Base-by-base conservation (phyloP, 2,888 invertebrate species). In the Lacanobia wlatinum region DNA sequence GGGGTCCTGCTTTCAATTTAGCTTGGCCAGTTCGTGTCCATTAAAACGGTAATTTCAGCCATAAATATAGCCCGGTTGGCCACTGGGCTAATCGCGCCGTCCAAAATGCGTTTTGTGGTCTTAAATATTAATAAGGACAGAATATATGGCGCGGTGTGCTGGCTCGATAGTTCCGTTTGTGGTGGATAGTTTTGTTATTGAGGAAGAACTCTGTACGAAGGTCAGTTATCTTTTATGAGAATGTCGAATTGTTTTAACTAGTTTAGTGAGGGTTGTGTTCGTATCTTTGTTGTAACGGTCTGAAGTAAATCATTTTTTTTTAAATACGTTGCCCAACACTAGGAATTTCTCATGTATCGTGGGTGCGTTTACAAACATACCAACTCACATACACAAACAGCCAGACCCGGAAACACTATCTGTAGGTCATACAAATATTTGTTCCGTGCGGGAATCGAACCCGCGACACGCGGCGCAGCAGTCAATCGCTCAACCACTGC, bases 31-130 rank as follows among this genome's bases (percentile, higher is more conserved):
- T 87, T 86, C 83, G 82, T 85, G 86, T 88, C 87, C 84, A 90
- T 89, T 89, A 89, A 87, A 87, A 84, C 87, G 86, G 84, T 89
- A 90, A 90, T 90, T 90, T 89, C 40, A 79, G 66, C 84, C 73
- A 88, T 90, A 91, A 91, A 90, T 90, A 90, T 78, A 72, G 77
- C 76, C 76, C 63, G 70, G 82, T 79, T 80, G 80, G 84, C 82
- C 82, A 76, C 80, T 80, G 76, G 76, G 84, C 87, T 90, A 89
- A 90, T 88, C 89, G 89, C 66, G 65, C 78, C 82, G 80, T 76
- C 77, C 83, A 75, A 84, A 88, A 82, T 87, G 85, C 85, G 85
- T 80, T 84, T 84, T 85, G 80, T 73, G 82, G 87, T 70, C 86
- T 86, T 87, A 87, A 88, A 88, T 88, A 87, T 84, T 83, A 86